Evolutionary conservation across 2,888 invertebrate species (phyloP), one percentile per base, ranked within the genome.

Genomic region (Drosophila gaucha): DNA sequence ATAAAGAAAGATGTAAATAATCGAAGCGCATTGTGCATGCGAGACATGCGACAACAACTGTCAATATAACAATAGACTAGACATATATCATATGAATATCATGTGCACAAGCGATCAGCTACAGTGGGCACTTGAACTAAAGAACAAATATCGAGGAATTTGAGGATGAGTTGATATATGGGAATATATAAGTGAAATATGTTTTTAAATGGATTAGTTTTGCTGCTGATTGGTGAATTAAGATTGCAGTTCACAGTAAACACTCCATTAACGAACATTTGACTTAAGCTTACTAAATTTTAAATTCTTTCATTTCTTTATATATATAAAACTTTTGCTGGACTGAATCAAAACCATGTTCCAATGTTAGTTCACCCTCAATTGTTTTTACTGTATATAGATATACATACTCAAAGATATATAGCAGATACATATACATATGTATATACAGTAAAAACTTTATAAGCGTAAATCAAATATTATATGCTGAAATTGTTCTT

Each of bases 1-100:
- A 26, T 14, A n/a, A 24, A 33, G 12, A 36, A 36, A 46, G 8
- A 44, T 51, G 50, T 68, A 54, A 67, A 55, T 67, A 46, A 33
- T 16, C 35, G n/a, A 41, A 22, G 39, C 30, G 14, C 41, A 52
- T 38, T 41, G 8, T 33, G 12, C 18, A 46, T 50, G 41, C 44
- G 30, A n/a, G 24, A 26, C 35, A 12, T 31, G 36, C 31, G 46
- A 22, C 38, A 6, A 6, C 10, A 44, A 14, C 16, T 20, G 28
- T n/a, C 51, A 43, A 24, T 14, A 35, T 12, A 28, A 39, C 28
- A 41, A 20, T 39, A 30, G 16, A 16, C 22, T 43, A n/a, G 16
- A 9, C 18, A 33, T 26, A 8, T 3, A 26, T 36, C 55, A 39
- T 9, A 39, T 39, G 22, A n/a, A 35, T n/a, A 31, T 31, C n/a